Base-by-base conservation (phyloP, 2,113 vertebrate species). In the Podarcis raffonei region DNA sequence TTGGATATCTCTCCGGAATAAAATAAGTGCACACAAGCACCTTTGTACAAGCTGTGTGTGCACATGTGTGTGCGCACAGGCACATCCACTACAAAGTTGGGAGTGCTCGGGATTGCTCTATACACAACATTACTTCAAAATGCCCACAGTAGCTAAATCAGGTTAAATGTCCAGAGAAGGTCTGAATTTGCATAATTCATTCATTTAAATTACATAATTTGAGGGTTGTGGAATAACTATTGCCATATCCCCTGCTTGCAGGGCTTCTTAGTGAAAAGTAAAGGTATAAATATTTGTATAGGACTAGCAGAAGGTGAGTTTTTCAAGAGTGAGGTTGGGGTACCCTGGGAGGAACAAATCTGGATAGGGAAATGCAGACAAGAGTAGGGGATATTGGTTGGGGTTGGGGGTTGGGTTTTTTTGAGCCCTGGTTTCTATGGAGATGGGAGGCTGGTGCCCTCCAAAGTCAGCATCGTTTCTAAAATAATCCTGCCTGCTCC, bases 401-500 rank as follows among this genome's bases (percentile, higher is more conserved):
- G 9, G 48, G 48, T 11, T 11, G 48, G 42, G 77, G 77, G 23
- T n/a, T 53, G 13, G 42, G 30, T 13, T 62, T 16, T 75, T 87
- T 81, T 68, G 62, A 77, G 62, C 27, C 72, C 84, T 78, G 66
- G 89, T 90, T 90, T 82, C 79, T 82, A 86, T 86, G 89, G 79
- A 71, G 72, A 81, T 39, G 42, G 59, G 81, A 88, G 87, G 59
- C 59, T 83, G 87, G 71, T 82, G 84, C 84, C 89, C 84, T 85
- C 89, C 85, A 23, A 77, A 86, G 42, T 86, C 84, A 77, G 89
- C 42, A 39, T 69, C 25, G n/a, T 69, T 86, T 71, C 89, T 90
- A 90, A 90, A 86, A 90, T 90, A 86, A 87, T 77, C 74, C 12
- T 57, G n/a, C 80, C 72, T 77, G 59, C 72, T 66, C 42, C 59